Conservation (phyloP, 2,888 invertebrate species). For the Dasypolia templi region DNA sequence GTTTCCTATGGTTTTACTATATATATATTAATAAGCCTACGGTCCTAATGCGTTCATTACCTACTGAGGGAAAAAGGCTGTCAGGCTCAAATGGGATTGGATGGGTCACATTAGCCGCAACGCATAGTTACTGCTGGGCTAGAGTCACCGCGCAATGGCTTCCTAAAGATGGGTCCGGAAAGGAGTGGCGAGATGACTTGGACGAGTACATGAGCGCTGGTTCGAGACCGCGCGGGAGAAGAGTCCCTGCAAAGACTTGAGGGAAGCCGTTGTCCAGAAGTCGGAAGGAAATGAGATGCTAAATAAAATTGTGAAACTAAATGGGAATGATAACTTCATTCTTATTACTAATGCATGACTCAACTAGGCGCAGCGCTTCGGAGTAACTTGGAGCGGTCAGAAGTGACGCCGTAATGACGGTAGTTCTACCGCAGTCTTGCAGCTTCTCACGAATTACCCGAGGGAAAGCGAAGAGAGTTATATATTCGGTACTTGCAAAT, state of each 20-base stretch:
- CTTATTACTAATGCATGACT: background rate
- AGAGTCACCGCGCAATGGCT: background rate
- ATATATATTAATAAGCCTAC: no score
- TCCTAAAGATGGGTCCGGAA: background rate
- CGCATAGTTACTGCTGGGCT: background rate
- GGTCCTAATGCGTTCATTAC: background rate
- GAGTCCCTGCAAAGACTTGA: background rate
- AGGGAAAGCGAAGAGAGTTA: background rate
- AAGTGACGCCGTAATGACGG: background rate
- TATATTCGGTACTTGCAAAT: conserved; percentile 3
- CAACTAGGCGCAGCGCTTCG: background rate
- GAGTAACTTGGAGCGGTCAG: background rate
- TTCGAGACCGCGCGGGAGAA: background rate
- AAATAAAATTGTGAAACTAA: background rate
- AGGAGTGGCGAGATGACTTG: background rate
- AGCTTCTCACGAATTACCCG: background rate
- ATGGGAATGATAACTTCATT: background rate
- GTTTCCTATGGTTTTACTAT: background rate
- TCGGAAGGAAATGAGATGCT: fast-evolving
- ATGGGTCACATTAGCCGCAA: no score
- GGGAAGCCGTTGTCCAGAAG: background rate
- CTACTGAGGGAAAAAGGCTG: background rate
- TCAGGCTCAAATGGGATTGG: background rate
- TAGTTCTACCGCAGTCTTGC: background rate
- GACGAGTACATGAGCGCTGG: background rate